Base-by-base conservation (phyloP, 1,140 invertebrate genomes). In the Hydropsyche tenuis region DNA sequence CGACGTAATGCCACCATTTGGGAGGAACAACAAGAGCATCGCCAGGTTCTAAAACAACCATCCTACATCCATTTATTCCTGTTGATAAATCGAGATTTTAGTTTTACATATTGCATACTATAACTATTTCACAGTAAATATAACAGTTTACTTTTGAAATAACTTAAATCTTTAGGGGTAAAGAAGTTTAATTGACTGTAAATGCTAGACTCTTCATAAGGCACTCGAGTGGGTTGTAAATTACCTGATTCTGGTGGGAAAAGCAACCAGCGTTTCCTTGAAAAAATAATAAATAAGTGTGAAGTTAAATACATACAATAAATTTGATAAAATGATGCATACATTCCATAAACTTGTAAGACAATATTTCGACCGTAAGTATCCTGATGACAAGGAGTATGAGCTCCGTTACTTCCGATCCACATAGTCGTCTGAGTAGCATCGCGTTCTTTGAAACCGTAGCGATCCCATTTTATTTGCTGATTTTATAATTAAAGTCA, bases 1-100 rank as follows among this genome's bases (percentile, higher is more conserved):
- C 93, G 4, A 98, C 96, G 85, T 93, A 97, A 87, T 99, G 96
- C 96, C 96, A 99, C 96, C 96, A 98, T 65, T 93, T 90, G 77
- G 88, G 87, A 7, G 96, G 96, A 0, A 99, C 91, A 80, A 94
- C 89, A 9, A 99, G 82, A 5, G 96, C 91, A 85, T 98, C 94
- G 1, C 95, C 95, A 7, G 94, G 90, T 60, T 91, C 85, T 27
- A 98, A 84, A 87, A 84, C 84, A 86, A 87, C 72, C 87, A 88
- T 78, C 78, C 83, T 73, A 68, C 76, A 81, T 27, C 84, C 81
- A 12, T 79, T 78, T 69, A 90, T 75, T 73, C 81, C 87, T 86
- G 73, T 42, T 81, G 48, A 68, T 11, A n/a, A 48, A 4, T 27
- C 20, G 66, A 45, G 60, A 12, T 18, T 63, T 45, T 46, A 63